A percentile compares a stretch with the other conserved stretches of the same genome.
phyloP scores from a whole-genome alignment of 2,113 vertebrate genomes.

The Variabilichromis moorii region DNA sequence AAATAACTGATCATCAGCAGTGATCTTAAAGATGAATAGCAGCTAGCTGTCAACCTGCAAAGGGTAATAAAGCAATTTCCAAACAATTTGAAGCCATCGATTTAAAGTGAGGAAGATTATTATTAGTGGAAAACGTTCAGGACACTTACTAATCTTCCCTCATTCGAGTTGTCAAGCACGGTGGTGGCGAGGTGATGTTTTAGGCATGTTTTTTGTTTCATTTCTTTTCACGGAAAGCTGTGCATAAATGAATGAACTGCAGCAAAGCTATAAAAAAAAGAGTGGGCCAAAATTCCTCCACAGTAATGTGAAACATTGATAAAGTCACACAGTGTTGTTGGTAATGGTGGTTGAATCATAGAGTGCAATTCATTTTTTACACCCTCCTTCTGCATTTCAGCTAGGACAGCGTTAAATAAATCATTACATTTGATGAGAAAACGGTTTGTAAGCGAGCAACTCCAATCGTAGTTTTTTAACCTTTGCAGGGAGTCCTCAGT shows the following conservation, averaged over 20 bases:
- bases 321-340: not conserved
- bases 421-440: not conserved
- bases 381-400: not conserved
- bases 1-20: not conserved
- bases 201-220: not conserved
- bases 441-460: not conserved
- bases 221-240: not conserved
- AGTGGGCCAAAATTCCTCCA: not conserved
- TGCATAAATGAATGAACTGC: not conserved
- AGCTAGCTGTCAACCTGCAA: not conserved
- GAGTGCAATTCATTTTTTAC: not conserved
- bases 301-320: not conserved
- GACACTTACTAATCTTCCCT: not conserved
- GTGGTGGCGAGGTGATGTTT: not conserved
- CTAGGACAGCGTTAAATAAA: not conserved
- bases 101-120: not conserved
- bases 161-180: not conserved
- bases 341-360: not conserved
- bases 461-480: not conserved
- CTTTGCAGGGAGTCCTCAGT: constrained; percentile 46
- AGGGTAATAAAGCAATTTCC: not conserved
- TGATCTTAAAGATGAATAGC: not conserved
- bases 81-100: not conserved
- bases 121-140: not conserved
- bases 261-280: not conserved